Evolutionary conservation across 2,888 invertebrate species (phyloP), one percentile per base, ranked within the genome.

Genomic region (Lithodes maja): DNA sequence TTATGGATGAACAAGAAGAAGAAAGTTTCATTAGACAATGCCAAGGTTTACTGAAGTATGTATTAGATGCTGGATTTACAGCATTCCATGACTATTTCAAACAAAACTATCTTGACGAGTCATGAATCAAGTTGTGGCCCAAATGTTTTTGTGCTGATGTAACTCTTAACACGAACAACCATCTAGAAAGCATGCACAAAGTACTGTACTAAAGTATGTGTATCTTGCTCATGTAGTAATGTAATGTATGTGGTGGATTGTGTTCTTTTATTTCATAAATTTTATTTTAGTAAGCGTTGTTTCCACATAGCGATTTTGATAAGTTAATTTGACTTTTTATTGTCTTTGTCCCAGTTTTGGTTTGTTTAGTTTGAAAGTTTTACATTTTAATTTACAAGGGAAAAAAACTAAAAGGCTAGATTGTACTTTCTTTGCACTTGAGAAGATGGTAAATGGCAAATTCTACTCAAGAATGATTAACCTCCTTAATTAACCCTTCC

Each of bases 361-460:
- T 33, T 33, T 33, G 33, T 33, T 33, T 33, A 33, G 33, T 33
- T 33, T 33, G 33, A 33, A 33, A 33, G 33, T 33, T 33, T 33
- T 33, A 33, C 33, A 33, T 33, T 33, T 33, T 33, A 33, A 71
- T 17, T 71, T 71, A 50, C 7, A 77, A 7, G 77, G 77, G 7
- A 77, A 77, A 15, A 77, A 77, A 15, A n/a, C 50, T 12, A 77
- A 77, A 17, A 15, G 74, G 3, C n/a, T 74, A 17, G 74, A 74
- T 17, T 74, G n/a, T n/a, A 74, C 74, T 15, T 74, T 74, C 7
- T 74, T 74, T 15, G 74, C 74, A 5, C 7, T 74, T 3, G 17
- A 74, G n/a, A 74, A 74, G n/a, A 74, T 74, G 74, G n/a, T 74
- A 5, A 74, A n/a, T 74, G 74, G n/a, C 74, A 74, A 49, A 77